Evolutionary conservation across 2,888 invertebrate genomes (phyloP).

Genomic region (Lagria hirta): DNA sequence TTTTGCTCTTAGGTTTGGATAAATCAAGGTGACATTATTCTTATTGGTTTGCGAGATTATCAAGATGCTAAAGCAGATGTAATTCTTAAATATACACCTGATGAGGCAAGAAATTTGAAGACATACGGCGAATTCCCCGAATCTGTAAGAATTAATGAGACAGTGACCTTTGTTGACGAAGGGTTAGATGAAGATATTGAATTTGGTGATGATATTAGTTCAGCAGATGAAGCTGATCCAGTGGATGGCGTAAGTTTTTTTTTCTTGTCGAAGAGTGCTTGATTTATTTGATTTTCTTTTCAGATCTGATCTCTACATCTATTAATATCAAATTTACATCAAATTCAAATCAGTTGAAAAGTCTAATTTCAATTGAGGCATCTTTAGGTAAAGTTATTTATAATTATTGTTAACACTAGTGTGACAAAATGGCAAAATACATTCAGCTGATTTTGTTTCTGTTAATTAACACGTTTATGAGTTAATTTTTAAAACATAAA

Average conservation of each 20-base stretch:
- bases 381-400: slow-evolving; percentile 19
- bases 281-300: slow-evolving; percentile 2
- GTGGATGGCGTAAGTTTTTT: slow-evolving; percentile 38
- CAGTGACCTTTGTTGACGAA: slow-evolving; percentile 91
- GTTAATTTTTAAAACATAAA: slow-evolving; percentile 5
- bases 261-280: background rate
- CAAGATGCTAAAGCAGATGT: slow-evolving; percentile 98
- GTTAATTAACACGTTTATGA: slow-evolving; percentile 15
- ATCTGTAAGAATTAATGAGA: slow-evolving; percentile 96
- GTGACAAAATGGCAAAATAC: slow-evolving; percentile 21
- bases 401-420: slow-evolving; percentile 21
- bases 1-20: slow-evolving; percentile 77
- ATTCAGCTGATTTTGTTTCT: slow-evolving; percentile 11
- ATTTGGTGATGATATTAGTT: slow-evolving; percentile 93
- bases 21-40: slow-evolving; percentile 97
- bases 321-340: slow-evolving; percentile 10
- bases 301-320: slow-evolving; percentile 23
- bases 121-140: slow-evolving; percentile 99
- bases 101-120: slow-evolving; percentile 98
- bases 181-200: slow-evolving; percentile 96
- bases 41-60: slow-evolving; percentile 96
- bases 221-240: slow-evolving; percentile 80
- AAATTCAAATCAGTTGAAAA: slow-evolving; percentile 14
- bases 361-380: slow-evolving; percentile 11
- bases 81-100: slow-evolving; percentile 97